These are phyloP conservation scores for Corythaeola cristata DNA, from an alignment of 2,113 vertebrate species.

Conservation along the genomic window DNA sequence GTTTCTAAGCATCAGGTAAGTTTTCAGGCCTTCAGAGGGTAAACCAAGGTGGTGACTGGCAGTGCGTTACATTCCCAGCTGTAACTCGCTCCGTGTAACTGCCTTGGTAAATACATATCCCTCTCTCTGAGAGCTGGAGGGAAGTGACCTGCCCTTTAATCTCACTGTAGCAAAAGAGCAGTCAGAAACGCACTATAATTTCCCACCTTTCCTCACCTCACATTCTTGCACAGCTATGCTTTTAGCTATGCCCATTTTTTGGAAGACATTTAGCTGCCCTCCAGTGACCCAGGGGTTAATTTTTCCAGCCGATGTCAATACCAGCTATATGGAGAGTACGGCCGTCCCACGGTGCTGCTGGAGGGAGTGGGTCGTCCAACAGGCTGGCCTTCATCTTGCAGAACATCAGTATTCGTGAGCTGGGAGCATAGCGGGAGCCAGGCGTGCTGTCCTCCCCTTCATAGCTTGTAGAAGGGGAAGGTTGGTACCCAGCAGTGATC, in stretches of 20 bases:
- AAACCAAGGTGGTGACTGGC: slow-evolving; percentile 44
- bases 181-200: background rate
- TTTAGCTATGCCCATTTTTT: background rate
- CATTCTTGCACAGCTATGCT: background rate
- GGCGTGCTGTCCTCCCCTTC: background rate
- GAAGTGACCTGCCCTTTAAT: slow-evolving; percentile 29
- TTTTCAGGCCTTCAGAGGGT: background rate
- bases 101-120: background rate
- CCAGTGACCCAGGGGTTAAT: background rate
- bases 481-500: background rate
- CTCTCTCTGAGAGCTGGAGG: background rate
- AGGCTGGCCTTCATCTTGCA: background rate
- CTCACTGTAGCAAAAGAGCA: background rate
- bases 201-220: background rate
- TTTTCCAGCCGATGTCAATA: background rate
- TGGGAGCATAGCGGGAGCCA: background rate
- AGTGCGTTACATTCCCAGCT: slow-evolving; percentile 48
- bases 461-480: background rate
- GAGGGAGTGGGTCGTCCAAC: background rate
- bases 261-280: background rate
- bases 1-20: background rate
- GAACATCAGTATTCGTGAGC: background rate
- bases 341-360: fast-evolving
- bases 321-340: background rate
- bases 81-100: background rate